Percentiles rank a stretch among this genome's conserved stretches.
Conservation (phyloP, 1,140 invertebrate genomes). For the Fragariocoptes setiger region DNA sequence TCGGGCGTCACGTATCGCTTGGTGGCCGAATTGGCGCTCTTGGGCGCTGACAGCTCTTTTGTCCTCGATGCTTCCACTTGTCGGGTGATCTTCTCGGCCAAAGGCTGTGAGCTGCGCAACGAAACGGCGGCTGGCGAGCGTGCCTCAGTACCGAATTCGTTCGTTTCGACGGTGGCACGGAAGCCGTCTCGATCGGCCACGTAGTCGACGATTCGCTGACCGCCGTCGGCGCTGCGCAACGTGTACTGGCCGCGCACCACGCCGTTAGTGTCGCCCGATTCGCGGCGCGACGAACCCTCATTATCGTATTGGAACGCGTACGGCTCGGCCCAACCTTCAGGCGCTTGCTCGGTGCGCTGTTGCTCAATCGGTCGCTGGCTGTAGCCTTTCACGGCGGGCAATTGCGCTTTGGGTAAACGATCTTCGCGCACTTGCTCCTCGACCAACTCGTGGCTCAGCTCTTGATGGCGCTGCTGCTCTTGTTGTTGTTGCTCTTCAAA, state of each 20-base stretch:
- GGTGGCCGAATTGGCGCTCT: too few species aligned
- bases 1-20: too few species aligned
- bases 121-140: too few species aligned
- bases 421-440: background rate
- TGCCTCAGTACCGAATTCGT: conserved; percentile 9
- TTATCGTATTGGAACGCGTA: conserved; percentile 9
- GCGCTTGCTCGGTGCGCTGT: background rate
- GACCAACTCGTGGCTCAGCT: background rate
- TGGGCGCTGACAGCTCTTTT: too few species aligned
- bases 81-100: too few species aligned
- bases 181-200: conserved; percentile 8
- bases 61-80: too few species aligned
- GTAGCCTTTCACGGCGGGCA: background rate
- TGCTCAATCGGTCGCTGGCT: background rate
- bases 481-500: background rate
- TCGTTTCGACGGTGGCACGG: conserved; percentile 6
- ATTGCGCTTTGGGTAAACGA: background rate
- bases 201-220: conserved; percentile 7
- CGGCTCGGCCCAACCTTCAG: conserved; percentile 2
- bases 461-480: background rate
- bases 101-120: too few species aligned
- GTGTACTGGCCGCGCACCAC: conserved; percentile 6
- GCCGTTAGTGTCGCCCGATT: conserved; percentile 7
- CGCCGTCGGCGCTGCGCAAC: conserved; percentile 3
- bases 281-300: conserved; percentile 3